phyloP scores from a whole-genome alignment of 2,113 vertebrate species.

The Nothobranchius furzeri region DNA sequence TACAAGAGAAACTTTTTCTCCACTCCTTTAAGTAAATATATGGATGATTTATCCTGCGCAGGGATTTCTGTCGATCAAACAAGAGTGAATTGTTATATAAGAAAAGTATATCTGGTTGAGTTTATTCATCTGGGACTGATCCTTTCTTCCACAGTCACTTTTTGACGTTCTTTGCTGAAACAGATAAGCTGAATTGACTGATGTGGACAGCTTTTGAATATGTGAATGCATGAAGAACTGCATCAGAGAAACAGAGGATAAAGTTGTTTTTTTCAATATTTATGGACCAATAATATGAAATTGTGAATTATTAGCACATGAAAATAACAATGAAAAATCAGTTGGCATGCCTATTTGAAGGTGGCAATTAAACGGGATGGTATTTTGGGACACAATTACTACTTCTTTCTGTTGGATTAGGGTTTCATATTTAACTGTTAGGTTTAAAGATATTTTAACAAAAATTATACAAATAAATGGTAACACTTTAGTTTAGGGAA shows the following conservation, averaged over 20 bases:
- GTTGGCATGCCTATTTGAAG: no score
- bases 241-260: slow-evolving; percentile 47
- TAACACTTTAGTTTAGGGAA: no score
- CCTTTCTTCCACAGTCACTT: slow-evolving; percentile 56
- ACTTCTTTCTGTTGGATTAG: no score
- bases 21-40: slow-evolving; percentile 54
- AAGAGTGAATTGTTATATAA: slow-evolving; percentile 75
- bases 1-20: slow-evolving; percentile 57
- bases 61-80: slow-evolving; percentile 73
- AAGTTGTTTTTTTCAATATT: slow-evolving; percentile 51
- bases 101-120: slow-evolving; percentile 67
- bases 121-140: slow-evolving; percentile 72
- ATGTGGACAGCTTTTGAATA: slow-evolving; percentile 57
- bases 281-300: slow-evolving; percentile 29
- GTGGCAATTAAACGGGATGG: no score
- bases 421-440: no score
- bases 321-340: no score
- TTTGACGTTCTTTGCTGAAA: slow-evolving; percentile 64
- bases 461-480: no score
- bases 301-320: slow-evolving; percentile 34
- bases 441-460: no score
- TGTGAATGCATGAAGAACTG: slow-evolving; percentile 53
- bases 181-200: slow-evolving; percentile 59
- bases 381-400: no score
- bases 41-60: slow-evolving; percentile 66